Conservation (phyloP, 2,113 vertebrate species). For the Epinephelus lanceolatus region DNA sequence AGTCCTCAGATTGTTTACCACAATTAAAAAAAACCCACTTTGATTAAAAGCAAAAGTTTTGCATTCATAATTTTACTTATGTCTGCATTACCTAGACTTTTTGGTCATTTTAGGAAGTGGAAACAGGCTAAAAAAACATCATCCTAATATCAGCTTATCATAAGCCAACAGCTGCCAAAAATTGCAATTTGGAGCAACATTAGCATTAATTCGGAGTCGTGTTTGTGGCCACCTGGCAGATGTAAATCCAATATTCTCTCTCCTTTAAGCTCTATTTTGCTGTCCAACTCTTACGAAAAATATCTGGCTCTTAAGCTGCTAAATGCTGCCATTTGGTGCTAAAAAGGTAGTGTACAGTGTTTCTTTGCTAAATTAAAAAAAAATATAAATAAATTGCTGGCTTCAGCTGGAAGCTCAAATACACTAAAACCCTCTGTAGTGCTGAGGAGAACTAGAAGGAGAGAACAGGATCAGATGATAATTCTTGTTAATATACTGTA, state of each 20-base stretch:
- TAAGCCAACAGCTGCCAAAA: not conserved
- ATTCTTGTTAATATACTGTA: no score
- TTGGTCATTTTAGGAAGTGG: not conserved
- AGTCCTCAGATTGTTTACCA: no score
- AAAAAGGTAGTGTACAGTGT: no score
- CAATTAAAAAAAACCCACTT: not conserved
- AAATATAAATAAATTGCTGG: no score
- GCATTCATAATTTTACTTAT: not conserved
- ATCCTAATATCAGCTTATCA: not conserved
- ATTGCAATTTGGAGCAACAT: not conserved
- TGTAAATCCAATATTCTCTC: not conserved
- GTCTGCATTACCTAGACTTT: not conserved
- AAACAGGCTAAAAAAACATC: not conserved
- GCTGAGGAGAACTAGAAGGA: not conserved
- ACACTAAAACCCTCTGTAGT: no score
- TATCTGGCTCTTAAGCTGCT: not conserved
- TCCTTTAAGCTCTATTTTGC: not conserved
- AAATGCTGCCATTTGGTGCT: not conserved
- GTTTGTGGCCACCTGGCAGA: not conserved
- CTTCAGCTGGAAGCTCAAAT: no score
- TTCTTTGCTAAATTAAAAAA: no score
- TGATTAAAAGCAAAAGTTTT: not conserved
- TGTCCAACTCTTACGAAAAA: not conserved
- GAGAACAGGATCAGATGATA: no score
- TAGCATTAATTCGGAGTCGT: not conserved